Evolutionary conservation across 2,888 invertebrate genomes (phyloP).

Genomic region (Emmelina monodactyla): DNA sequence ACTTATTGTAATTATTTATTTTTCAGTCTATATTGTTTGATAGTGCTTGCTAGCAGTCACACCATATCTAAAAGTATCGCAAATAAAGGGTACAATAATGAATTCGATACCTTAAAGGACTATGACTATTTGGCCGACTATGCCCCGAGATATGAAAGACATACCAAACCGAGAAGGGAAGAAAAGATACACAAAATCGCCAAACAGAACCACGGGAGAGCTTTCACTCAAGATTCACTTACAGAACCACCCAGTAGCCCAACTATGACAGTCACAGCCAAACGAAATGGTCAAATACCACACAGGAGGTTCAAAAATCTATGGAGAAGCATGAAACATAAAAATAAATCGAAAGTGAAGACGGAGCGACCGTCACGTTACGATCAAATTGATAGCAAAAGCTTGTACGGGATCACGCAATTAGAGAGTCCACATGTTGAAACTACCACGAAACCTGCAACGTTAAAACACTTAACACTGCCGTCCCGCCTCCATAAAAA

Average conservation of each 20-base stretch:
- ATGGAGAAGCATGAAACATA: slow-evolving; percentile 16
- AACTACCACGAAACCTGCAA: no score
- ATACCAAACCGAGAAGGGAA: slow-evolving; percentile 15
- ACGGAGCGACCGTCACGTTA: neutral
- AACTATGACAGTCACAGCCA: no score
- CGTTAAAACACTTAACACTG: no score
- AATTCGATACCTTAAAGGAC: slow-evolving; percentile 21
- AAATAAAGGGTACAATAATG: slow-evolving; percentile 21
- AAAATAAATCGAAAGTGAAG: slow-evolving; percentile 7
- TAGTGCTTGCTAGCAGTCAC: slow-evolving; percentile 35
- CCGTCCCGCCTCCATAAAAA: no score
- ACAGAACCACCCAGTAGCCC: neutral
- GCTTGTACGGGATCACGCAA: no score
- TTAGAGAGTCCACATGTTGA: no score
- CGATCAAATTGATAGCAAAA: no score
- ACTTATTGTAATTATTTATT: no score
- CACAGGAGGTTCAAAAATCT: neutral
- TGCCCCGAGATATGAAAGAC: slow-evolving; percentile 17
- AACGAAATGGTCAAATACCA: no score
- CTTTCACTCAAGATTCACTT: no score
- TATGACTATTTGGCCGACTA: slow-evolving; percentile 15
- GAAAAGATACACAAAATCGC: slow-evolving; percentile 2
- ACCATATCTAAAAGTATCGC: slow-evolving; percentile 44
- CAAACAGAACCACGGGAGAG: neutral
- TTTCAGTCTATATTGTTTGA: slow-evolving; percentile 49